Base-by-base conservation (phyloP, 2,797 vertebrate species). In the Botia kubotai region DNA sequence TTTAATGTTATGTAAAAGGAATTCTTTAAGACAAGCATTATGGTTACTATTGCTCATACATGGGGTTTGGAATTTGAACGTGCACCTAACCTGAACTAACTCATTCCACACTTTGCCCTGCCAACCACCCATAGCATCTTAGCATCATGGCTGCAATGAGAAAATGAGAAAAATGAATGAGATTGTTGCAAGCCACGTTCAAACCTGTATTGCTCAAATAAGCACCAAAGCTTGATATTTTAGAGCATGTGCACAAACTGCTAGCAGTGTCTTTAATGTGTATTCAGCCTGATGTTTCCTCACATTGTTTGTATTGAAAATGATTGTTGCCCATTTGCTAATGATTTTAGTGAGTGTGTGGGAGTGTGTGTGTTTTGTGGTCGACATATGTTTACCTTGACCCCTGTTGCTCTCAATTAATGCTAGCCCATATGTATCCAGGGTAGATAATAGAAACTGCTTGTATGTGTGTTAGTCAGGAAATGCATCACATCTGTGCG, bases 361-460 rank as follows among this genome's bases (percentile, higher is more conserved):
- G 23, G 23, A 26, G 23, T 79, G 72, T 57, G 77, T 75, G 65
- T 70, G 75, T 81, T 75, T 84, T 80, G 71, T 72, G 66, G 86
- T 36, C 19, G 76, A 88, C 86, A 85, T 63, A 80, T 88, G 86
- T 87, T 87, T 72, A 72, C 72, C 63, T 39, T 21, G 79, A 87
- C 85, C 85, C 83, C 86, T 72, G 80, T 79, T 84, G 85, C 84
- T 88, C 57, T 75, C 72, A 79, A 85, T 88, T 86, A 87, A 86
- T 82, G 67, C 36, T 62, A 23, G 33, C 82, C 78, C 83, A 82
- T 83, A 84, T 82, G 77, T 75, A 67, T 80, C 53, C 81, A 11
- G 26, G 55, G 67, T 79, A 66, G 53, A 79, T 79, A 80, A 73
- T 16, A 1, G 12, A 46, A 26, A 79, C 75, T 57, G 16, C 77